Percentiles rank a stretch among this genome's conserved stretches.
Evolutionary conservation across 2,888 invertebrate genomes (phyloP).

Genomic region (Ennomos fuscantarius): DNA sequence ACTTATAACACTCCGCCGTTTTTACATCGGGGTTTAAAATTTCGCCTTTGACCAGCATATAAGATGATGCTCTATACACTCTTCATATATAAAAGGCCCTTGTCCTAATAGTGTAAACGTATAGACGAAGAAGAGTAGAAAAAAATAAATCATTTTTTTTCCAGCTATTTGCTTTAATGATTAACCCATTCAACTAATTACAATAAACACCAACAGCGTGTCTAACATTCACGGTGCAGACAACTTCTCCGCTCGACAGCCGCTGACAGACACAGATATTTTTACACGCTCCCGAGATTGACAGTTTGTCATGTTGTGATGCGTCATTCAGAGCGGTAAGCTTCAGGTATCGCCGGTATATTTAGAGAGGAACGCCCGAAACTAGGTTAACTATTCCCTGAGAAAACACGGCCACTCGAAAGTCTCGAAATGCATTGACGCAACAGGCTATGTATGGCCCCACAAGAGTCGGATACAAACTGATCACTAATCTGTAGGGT

Average conservation of each 20-base stretch:
- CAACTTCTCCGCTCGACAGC: constrained; percentile 6
- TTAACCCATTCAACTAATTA: constrained; percentile 3
- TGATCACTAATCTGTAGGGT: constrained; percentile 28
- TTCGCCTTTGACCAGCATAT: too few species aligned
- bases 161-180: too few species aligned
- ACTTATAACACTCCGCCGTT: too few species aligned
- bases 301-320: constrained; percentile 51
- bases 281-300: constrained; percentile 40
- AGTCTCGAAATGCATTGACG: constrained; percentile 59
- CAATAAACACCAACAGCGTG: not conserved
- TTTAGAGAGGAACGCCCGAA: constrained; percentile 63
- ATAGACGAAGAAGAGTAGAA: not conserved
- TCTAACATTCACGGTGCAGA: constrained; percentile 17
- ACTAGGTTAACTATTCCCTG: constrained; percentile 81
- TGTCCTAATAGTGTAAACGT: too few species aligned
- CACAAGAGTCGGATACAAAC: constrained; percentile 38
- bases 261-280: constrained; percentile 18
- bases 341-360: constrained; percentile 70
- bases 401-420: constrained; percentile 69
- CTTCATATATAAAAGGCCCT: too few species aligned
- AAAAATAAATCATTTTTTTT: not conserved
- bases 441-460: constrained; percentile 57
- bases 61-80: too few species aligned
- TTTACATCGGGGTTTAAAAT: too few species aligned
- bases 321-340: constrained; percentile 43